Percentiles rank a stretch among this genome's conserved stretches.
Conservation (phyloP, 2,888 invertebrate genomes). For the Lasius platythorax region DNA sequence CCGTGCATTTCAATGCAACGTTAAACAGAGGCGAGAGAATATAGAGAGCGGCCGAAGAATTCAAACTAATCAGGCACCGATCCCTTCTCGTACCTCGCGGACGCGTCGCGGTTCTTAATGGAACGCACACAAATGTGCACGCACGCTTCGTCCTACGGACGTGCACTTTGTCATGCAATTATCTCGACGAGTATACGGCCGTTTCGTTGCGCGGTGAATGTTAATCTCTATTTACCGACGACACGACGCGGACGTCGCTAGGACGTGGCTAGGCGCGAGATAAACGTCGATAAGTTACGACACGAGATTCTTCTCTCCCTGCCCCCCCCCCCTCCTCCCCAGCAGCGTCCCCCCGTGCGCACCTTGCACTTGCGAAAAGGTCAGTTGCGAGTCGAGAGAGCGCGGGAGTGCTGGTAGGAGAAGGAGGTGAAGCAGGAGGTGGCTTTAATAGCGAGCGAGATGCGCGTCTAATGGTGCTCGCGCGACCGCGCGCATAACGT, state of each 20-base stretch:
- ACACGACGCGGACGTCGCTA: slow-evolving; percentile 37
- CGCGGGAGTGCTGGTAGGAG: slow-evolving; percentile 34
- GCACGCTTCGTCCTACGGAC: slow-evolving; percentile 17
- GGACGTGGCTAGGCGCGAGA: slow-evolving; percentile 39
- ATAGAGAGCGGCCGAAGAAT: slow-evolving; percentile 18
- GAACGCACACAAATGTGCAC: neutral
- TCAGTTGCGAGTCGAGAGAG: slow-evolving; percentile 23
- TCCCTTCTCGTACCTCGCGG: slow-evolving; percentile 38
- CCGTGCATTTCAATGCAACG: slow-evolving; percentile 15
- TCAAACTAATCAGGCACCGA: slow-evolving; percentile 40
- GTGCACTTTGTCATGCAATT: slow-evolving; percentile 56
- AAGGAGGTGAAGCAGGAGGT: slow-evolving; percentile 21
- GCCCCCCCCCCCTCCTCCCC: slow-evolving; percentile 26
- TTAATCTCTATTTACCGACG: slow-evolving; percentile 51
- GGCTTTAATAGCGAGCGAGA: slow-evolving; percentile 47
- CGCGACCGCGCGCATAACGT: slow-evolving; percentile 67
- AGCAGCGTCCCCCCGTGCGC: slow-evolving; percentile 18
- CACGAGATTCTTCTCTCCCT: slow-evolving; percentile 33
- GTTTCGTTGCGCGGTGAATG: slow-evolving; percentile 46
- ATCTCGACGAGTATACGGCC: slow-evolving; percentile 46
- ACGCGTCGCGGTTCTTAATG: slow-evolving; percentile 48
- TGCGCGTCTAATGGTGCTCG: slow-evolving; percentile 58
- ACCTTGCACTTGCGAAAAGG: slow-evolving; percentile 59
- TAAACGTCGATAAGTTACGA: slow-evolving; percentile 60
- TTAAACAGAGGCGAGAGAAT: slow-evolving; percentile 40